Percentiles rank a stretch among this genome's conserved stretches.
phyloP scores from a whole-genome alignment of 2,113 vertebrate genomes.

The Pelmatolapia mariae region DNA sequence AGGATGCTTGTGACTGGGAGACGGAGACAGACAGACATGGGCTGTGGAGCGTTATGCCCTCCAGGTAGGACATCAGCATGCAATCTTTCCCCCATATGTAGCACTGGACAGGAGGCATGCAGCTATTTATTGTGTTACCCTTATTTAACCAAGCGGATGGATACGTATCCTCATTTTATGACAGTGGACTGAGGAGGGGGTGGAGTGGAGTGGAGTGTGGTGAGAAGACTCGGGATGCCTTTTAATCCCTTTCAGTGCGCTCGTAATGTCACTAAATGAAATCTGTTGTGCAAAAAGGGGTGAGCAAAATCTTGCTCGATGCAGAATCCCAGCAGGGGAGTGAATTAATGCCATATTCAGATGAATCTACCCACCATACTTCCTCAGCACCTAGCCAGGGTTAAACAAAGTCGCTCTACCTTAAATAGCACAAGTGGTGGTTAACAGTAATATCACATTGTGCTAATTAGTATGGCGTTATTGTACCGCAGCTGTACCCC shows the following conservation, averaged over 20 bases:
- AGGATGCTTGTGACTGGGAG: conserved; percentile 38
- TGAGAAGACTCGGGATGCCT: not conserved
- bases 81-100: not conserved
- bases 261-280: not conserved
- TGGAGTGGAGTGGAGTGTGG: not conserved
- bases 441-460: not conserved
- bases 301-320: not conserved
- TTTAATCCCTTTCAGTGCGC: not conserved
- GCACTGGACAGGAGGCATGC: not conserved
- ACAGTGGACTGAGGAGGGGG: not conserved
- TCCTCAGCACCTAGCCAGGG: not conserved
- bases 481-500: not conserved
- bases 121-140: not conserved
- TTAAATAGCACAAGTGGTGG: conserved; percentile 25
- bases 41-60: conserved; percentile 61
- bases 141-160: not conserved
- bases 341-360: not conserved
- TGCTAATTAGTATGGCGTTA: conserved; percentile 9
- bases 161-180: not conserved
- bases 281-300: not conserved
- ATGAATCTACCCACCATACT: not conserved
- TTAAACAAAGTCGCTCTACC: not conserved
- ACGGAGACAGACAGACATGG: conserved; percentile 46
- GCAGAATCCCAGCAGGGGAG: not conserved
- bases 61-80: conserved; percentile 47